These are phyloP conservation scores for Taxidea taxus DNA, from an alignment of 2,113 vertebrate genomes.

Conservation along the genomic window DNA sequence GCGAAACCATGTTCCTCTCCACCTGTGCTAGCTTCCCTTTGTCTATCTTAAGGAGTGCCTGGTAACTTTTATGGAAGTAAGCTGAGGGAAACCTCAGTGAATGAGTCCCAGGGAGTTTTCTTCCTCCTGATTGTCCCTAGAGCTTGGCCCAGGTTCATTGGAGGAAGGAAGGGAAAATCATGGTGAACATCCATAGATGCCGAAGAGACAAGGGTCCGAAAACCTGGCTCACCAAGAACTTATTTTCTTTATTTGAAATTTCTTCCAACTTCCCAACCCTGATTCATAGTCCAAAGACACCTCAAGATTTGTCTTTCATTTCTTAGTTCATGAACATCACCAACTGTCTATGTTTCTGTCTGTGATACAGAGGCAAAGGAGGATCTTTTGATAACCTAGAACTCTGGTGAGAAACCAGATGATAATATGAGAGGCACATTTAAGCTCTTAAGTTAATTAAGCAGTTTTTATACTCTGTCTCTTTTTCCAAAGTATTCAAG, in stretches of 20 bases:
- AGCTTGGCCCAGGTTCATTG: not conserved
- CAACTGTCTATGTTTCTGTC: not conserved
- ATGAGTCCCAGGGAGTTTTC: not conserved
- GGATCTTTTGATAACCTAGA: not conserved
- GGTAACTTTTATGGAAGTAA: not conserved
- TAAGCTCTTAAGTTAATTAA: not conserved
- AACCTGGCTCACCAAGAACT: not conserved
- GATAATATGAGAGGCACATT: not conserved
- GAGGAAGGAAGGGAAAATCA: not conserved
- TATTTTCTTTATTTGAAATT: not conserved
- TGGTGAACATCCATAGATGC: not conserved
- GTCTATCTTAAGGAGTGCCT: not conserved
- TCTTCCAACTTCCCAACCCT: not conserved
- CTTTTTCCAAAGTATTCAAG: not conserved
- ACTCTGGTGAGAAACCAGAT: not conserved
- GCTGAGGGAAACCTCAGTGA: not conserved
- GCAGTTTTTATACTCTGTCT: not conserved
- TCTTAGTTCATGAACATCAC: not conserved
- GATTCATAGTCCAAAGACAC: not conserved
- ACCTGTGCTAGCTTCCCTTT: not conserved
- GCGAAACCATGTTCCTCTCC: accelerated
- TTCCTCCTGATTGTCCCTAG: not conserved
- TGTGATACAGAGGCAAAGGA: not conserved
- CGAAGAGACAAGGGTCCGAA: not conserved
- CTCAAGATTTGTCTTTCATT: not conserved